Percentiles rank a stretch among this genome's conserved stretches.
These are phyloP conservation scores for Odobenus rosmarus DNA, from an alignment of 2,113 vertebrate species.

Conservation along the genomic window DNA sequence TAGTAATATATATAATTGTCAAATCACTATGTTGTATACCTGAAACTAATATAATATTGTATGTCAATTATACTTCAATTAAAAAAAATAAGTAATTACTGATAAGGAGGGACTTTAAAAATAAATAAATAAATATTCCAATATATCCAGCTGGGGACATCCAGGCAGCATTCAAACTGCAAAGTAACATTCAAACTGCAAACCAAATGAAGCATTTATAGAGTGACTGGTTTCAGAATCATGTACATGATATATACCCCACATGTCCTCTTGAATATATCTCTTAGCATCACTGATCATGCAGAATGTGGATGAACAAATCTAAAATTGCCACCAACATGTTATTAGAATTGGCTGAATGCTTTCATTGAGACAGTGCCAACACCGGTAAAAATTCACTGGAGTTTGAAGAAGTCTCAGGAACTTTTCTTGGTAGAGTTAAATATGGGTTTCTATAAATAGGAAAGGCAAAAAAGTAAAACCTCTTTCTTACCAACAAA, in stretches of 20 bases:
- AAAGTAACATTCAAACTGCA: not conserved
- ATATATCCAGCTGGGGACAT: not conserved
- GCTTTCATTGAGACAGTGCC: not conserved
- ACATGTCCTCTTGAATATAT: not conserved
- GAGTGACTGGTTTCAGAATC: not conserved
- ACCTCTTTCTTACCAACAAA: not conserved
- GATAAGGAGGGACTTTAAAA: not conserved
- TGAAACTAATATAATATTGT: not conserved
- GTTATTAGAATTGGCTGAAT: not conserved
- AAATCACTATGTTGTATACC: not conserved
- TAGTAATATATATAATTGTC: not conserved
- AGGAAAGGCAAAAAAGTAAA: not conserved
- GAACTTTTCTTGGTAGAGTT: conserved; percentile 5
- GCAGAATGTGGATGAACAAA: not conserved
- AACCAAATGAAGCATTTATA: not conserved
- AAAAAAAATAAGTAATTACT: not conserved
- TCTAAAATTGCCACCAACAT: not conserved
- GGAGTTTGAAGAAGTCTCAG: not conserved
- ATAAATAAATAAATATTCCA: not conserved
- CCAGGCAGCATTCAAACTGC: not conserved
- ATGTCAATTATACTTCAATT: not conserved
- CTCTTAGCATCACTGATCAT: not conserved
- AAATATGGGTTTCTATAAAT: conserved; percentile 2
- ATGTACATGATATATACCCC: not conserved
- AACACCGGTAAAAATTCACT: not conserved